Conservation (phyloP, 2,888 invertebrate genomes). For the Chrysopilus asiliformis region DNA sequence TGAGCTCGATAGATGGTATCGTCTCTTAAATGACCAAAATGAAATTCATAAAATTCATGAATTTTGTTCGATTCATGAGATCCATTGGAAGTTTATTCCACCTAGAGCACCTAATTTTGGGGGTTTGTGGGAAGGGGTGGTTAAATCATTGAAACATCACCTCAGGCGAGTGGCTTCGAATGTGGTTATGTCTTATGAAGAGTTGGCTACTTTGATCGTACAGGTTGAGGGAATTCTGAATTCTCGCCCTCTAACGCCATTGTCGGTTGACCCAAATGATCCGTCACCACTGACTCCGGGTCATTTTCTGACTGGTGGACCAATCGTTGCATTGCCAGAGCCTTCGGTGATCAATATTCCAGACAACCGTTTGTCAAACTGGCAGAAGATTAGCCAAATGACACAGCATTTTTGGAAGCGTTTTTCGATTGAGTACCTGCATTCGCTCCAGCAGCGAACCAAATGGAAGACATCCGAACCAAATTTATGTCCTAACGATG, state of each 20-base stretch:
- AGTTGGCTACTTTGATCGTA: slow-evolving; percentile 2
- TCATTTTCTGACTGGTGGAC: slow-evolving; percentile 1
- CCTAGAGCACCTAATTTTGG: slow-evolving; percentile 14
- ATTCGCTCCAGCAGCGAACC: too few relatives aligned
- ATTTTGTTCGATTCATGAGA: background rate
- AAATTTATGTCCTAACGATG: too few relatives aligned
- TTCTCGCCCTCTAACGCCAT: slow-evolving; percentile 2
- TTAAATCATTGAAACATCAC: slow-evolving; percentile 10
- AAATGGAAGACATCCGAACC: too few relatives aligned
- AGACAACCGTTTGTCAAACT: background rate
- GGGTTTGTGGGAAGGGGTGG: slow-evolving; percentile 12
- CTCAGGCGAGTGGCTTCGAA: slow-evolving; percentile 4
- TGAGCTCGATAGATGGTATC: too few relatives aligned
- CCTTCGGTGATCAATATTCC: background rate
- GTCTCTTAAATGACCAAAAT: background rate
- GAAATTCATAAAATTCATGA: background rate
- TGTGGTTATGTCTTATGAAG: slow-evolving; percentile 4
- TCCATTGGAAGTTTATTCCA: slow-evolving; percentile 12
- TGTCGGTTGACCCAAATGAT: slow-evolving; percentile 1
- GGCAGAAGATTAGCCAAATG: slow-evolving; percentile 5
- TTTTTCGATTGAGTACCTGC: too few relatives aligned
- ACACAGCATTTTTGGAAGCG: slow-evolving; percentile 11
- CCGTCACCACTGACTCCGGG: too few relatives aligned
- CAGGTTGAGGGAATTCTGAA: slow-evolving; percentile 5
- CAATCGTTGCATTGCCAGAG: background rate